Conservation (phyloP, 2,888 invertebrate species). For the Subacronicta megacephala region DNA sequence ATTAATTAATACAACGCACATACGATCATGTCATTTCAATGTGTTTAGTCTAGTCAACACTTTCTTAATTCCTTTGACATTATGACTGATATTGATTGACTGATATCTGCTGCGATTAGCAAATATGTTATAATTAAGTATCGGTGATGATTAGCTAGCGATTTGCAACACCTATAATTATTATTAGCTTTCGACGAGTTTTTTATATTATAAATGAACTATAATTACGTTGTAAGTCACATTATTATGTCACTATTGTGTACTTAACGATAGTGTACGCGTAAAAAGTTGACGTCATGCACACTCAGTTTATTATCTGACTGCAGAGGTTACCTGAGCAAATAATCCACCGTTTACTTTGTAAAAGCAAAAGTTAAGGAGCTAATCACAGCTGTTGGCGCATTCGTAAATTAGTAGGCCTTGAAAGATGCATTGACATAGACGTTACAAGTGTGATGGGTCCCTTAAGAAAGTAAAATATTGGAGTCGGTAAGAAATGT, state of each 20-base stretch:
- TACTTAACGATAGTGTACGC: slow-evolving; percentile 14
- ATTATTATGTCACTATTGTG: slow-evolving; percentile 27
- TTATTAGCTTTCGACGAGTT: slow-evolving; percentile 12
- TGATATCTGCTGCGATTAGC: slow-evolving; percentile 19
- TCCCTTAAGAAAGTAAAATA: slow-evolving; percentile 2
- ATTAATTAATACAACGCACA: slow-evolving; percentile 5
- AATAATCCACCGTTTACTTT: background rate
- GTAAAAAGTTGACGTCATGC: slow-evolving; percentile 9
- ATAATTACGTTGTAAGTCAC: slow-evolving; percentile 21
- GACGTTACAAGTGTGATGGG: background rate
- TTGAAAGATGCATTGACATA: background rate
- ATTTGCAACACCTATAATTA: slow-evolving; percentile 11
- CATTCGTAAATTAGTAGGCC: background rate
- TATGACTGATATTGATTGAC: slow-evolving; percentile 32
- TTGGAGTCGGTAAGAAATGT: slow-evolving; percentile 13
- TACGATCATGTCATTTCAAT: background rate
- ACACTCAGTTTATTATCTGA: background rate
- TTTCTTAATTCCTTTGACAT: slow-evolving; percentile 29
- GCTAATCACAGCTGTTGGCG: background rate
- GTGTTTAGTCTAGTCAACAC: slow-evolving; percentile 12
- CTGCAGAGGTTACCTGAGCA: background rate
- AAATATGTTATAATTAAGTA: slow-evolving; percentile 29
- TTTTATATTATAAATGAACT: slow-evolving; percentile 11
- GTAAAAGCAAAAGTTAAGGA: background rate
- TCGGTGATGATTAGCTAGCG: slow-evolving; percentile 6